Base-by-base conservation (phyloP, 2,888 invertebrate genomes). In the Hybos culiciformis region DNA sequence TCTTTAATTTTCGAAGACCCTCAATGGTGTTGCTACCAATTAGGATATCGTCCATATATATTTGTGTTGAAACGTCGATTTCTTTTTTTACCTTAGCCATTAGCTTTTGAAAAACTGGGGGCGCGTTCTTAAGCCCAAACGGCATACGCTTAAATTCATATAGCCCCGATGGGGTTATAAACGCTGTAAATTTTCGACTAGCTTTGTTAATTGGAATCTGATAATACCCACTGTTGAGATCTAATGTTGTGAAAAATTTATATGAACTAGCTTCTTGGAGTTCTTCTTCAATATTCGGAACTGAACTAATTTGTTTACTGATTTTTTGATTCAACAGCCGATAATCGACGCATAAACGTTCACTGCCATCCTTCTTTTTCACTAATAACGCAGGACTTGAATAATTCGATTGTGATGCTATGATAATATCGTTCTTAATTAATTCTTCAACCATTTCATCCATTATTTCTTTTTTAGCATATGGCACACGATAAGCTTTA, bases 111-210 rank as follows among this genome's bases (percentile, higher is more conserved):
- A 59, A 58, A 1, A 54, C 51, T 3, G 52, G 45, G 3, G 56
- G 56, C 0, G 53, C 56, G 23, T 58, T 59, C 2, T 48, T 47
- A 4, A 65, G 42, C 5, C 65, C 66, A 54, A 67, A 68, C 0
- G 63, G 66, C 34, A 56, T 44, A 34, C 47, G 46, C 2, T 40
- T 24, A 34, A 56, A 59, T 12, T 60, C 53, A 31, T 50, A 60
- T 23, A 56, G 56, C 1, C 57, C 55, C 11, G 52, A 51, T 2
- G 54, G 56, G 0, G 56, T 57, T 2, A 59, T 50, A 43, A 62
- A 61, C 1, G 58, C 53, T 1, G 59, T 61, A 20, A 53, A 53
- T 37, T 55, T 52, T 20, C 44, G 43, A 15, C 54, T 52, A 5
- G 41, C 40, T 21, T 53, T 39, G 7, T 54, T 43, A 17, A 63